These are phyloP conservation scores for Tenthredo mesomela DNA, from an alignment of 2,888 invertebrate species.

Conservation along the genomic window DNA sequence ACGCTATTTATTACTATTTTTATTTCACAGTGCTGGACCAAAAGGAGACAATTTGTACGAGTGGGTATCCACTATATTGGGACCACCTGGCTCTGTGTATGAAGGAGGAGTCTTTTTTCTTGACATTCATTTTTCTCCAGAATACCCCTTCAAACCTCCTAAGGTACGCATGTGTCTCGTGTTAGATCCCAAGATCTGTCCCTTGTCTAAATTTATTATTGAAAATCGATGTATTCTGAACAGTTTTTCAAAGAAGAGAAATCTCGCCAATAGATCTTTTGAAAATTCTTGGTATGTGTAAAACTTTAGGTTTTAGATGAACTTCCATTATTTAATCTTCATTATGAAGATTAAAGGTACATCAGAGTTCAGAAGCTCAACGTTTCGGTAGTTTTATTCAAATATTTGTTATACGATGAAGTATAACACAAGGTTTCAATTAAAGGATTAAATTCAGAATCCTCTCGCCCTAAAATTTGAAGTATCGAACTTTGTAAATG, in stretches of 20 bases:
- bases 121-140: slow-evolving; percentile 97
- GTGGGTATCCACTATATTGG: slow-evolving; percentile 98
- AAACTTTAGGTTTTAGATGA: not conserved
- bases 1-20: slow-evolving; percentile 37
- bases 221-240: not conserved
- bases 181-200: not conserved
- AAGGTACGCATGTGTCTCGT: slow-evolving; percentile 84
- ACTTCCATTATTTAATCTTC: not conserved
- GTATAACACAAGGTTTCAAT: not conserved
- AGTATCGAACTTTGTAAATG: too few species aligned
- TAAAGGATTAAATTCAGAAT: too few species aligned
- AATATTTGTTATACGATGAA: too few species aligned
- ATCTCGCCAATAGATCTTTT: too few species aligned
- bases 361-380: not conserved
- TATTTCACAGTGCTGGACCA: slow-evolving; percentile 90
- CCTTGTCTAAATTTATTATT: not conserved
- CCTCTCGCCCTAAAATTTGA: too few species aligned
- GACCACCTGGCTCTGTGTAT: slow-evolving; percentile 98
- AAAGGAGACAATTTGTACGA: slow-evolving; percentile 99
- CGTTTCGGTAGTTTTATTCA: not conserved
- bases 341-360: not conserved
- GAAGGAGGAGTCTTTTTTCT: slow-evolving; percentile 99
- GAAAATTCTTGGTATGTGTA: not conserved
- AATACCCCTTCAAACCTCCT: slow-evolving; percentile 99
- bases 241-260: not conserved